These are phyloP conservation scores for Blennius ocellaris DNA, from an alignment of 2,113 vertebrate genomes.

Conservation along the genomic window DNA sequence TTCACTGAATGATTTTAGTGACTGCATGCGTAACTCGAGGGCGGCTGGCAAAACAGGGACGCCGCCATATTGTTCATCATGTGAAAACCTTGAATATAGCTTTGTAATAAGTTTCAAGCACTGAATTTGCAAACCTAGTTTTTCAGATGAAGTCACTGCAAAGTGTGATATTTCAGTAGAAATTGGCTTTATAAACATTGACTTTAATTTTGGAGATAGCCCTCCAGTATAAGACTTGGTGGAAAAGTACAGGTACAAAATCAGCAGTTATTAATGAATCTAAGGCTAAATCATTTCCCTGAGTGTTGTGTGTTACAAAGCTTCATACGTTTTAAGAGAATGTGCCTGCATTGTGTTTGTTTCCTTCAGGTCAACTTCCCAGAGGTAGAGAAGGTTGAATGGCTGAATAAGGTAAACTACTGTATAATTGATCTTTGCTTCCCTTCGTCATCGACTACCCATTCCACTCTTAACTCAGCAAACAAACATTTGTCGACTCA, in stretches of 20 bases:
- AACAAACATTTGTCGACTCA: background rate
- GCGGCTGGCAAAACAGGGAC: background rate
- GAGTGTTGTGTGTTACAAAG: conserved; percentile 17
- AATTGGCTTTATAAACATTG: background rate
- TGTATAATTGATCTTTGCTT: conserved; percentile 9
- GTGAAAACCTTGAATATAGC: conserved; percentile 10
- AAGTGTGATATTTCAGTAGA: background rate
- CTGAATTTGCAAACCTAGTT: background rate
- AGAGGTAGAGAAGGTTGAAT: conserved; percentile 93
- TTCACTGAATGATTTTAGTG: conserved; percentile 19
- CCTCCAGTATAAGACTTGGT: background rate
- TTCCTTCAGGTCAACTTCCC: conserved; percentile 89
- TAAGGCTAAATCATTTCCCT: conserved; percentile 2
- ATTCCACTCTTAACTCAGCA: conserved; percentile 15
- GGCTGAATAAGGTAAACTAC: conserved; percentile 93
- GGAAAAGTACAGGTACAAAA: background rate
- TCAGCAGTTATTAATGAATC: no score
- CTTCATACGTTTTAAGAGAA: background rate
- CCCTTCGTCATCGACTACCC: background rate
- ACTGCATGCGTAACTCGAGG: conserved; percentile 12
- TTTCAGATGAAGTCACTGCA: background rate
- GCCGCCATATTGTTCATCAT: background rate
- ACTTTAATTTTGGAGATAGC: background rate
- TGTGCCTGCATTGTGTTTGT: conserved; percentile 17
- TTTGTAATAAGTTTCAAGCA: background rate